Evolutionary conservation across 2,797 vertebrate genomes (phyloP), one percentile per base, ranked within the genome.

Genomic region (Sitta carolinensis): DNA sequence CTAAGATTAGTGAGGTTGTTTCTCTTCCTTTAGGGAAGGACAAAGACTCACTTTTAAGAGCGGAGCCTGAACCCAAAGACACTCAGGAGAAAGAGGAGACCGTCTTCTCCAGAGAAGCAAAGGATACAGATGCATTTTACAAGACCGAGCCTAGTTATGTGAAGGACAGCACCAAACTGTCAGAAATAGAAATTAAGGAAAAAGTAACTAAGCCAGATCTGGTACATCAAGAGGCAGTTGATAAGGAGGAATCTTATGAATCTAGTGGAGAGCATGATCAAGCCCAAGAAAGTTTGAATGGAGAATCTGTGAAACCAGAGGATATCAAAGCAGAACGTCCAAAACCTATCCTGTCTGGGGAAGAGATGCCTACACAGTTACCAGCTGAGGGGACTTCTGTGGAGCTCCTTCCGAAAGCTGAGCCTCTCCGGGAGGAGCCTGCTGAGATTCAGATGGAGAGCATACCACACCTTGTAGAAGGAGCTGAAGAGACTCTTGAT

Each of bases 171-270:
- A 25, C 45, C 79, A 98, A 97, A 93, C 77, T 97, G 26, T 96
- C 90, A 42, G 98, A 98, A 92, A 96, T 27, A 4, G 99, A 99
- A 97, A 98, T 99, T 69, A 98, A 99, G 64, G 99, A 99, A 95
- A 99, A 99, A 92, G 99, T 99, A 82, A 81, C 98, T 81, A 99
- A 99, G 61, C 98, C 98, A 5, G 98, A 99, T 94, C 96, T 99
- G 90, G 99, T 99, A 61, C 99, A 99, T 94, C 99, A 99, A 97
- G 99, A 99, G 95, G 99, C 99, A 34, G 98, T 99, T 40, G 99
- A 99, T 96, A 99, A 99, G 47, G 99, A 99, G 94, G 99, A 99
- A 87, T 99, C 99, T 32, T 99, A 99, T 6, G 99, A 99, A 96
- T 98, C 98, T 29, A 98, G 98, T 34, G 98, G 98, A 61, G 98